Base-by-base conservation (phyloP, 2,113 vertebrate genomes). In the Ramphastos sulfuratus region DNA sequence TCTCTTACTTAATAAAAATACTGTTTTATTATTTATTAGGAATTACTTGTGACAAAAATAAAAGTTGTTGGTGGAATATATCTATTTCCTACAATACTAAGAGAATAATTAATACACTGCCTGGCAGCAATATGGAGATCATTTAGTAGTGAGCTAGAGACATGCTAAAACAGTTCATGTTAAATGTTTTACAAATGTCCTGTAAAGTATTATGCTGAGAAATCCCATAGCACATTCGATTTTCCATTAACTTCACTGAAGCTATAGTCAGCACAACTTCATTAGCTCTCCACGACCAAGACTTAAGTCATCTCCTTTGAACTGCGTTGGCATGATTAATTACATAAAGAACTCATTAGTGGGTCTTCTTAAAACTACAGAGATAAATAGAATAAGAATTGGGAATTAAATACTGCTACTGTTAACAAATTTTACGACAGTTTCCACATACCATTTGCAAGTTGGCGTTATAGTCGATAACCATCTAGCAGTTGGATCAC, bases 281-380 rank as follows among this genome's bases (percentile, higher is more conserved):
- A n/a, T n/a, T 30, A 81, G 7, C 44, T 77, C 54, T 24, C 54
- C 67, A 42, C 35, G 76, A 69, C 8, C 10, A 81, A 75, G 35
- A 73, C 42, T 94, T 75, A 90, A 94, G 65, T 91, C 27, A 82
- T 79, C 24, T 87, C 7, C 71, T 87, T 85, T 92, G 64, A 93
- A 87, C 55, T 79, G 24, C 61, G 39, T 76, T 81, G 87, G 66
- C 67, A 60, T 59, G 78, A 86, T 93, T 84, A 93, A 95, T 91
- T 93, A 84, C 59, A 87, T 69, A 74, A 91, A 85, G 25, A 92
- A 87, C 64, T 89, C 77, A 77, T 92, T 94, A 93, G 46, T 70
- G 14, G 33, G 11, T 83, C 55, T 39, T 92, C 69, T 87, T 82
- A 80, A 94, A 92, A 92, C 89, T 69, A 70, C 31, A 74, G 67